Percentiles rank a stretch among this genome's conserved stretches.
Evolutionary conservation across 2,797 vertebrate species (phyloP).

Genomic region (Poecile montanus): DNA sequence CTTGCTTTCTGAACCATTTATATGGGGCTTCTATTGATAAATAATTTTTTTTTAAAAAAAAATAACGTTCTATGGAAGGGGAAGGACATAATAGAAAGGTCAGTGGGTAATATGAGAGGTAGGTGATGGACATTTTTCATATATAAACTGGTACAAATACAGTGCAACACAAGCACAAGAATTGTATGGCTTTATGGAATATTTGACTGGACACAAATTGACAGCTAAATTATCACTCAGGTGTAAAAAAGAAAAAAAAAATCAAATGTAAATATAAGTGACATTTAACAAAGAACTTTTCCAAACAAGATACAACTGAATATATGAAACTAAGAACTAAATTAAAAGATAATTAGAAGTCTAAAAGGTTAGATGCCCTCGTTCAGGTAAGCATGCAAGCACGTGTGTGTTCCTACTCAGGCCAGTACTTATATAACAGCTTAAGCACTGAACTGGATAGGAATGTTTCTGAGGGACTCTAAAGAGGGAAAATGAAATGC

Average conservation of each 20-base stretch:
- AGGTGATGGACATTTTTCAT: constrained; percentile 39
- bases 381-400: constrained; percentile 54
- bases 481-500: constrained; percentile 39
- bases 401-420: constrained; percentile 48
- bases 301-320: constrained; percentile 74
- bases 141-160: constrained; percentile 46
- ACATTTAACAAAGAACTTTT: constrained; percentile 76
- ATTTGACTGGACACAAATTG: constrained; percentile 76
- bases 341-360: constrained; percentile 73
- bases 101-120: constrained; percentile 8
- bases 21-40: constrained; percentile 39
- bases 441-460: constrained; percentile 28
- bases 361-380: constrained; percentile 58
- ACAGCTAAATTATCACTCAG: constrained; percentile 83
- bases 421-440: neutral
- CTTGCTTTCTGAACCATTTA: constrained; percentile 53
- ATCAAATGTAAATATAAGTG: constrained; percentile 80
- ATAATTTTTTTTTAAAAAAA: neutral
- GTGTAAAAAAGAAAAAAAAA: constrained; percentile 63
- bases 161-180: constrained; percentile 61
- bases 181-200: constrained; percentile 73
- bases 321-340: constrained; percentile 74
- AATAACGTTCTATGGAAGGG: constrained; percentile 45
- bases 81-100: constrained; percentile 50
- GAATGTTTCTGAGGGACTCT: constrained; percentile 46